Percentiles rank a stretch among this genome's conserved stretches.
Conservation (phyloP, 2,888 invertebrate species). For the Lepidochrysops patricia region DNA sequence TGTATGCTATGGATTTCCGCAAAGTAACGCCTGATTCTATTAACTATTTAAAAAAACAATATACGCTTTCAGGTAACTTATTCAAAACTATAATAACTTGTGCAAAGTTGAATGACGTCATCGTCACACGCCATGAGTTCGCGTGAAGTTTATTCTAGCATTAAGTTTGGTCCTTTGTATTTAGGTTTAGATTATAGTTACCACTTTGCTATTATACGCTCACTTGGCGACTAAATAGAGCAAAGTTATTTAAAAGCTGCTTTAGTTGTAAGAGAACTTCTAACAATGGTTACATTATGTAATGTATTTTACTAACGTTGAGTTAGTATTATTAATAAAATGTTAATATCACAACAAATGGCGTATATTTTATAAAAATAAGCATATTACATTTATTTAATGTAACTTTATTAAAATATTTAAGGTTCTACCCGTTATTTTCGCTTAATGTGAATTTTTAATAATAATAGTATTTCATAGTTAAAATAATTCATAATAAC, state of each 20-base stretch:
- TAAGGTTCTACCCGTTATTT: too few species aligned
- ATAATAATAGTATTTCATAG: background rate
- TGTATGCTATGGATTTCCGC: too few species aligned
- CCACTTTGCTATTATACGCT: background rate
- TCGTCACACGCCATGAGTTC: background rate
- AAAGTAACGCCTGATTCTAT: too few species aligned
- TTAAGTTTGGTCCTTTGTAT: background rate
- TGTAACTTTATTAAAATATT: too few species aligned
- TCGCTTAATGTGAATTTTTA: background rate
- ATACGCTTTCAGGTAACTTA: background rate
- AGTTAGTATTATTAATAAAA: background rate
- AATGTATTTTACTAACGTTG: background rate
- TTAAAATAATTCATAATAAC: too few species aligned
- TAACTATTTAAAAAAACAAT: too few species aligned
- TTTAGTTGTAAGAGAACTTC: background rate
- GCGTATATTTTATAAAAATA: background rate
- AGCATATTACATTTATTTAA: background rate
- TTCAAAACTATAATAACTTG: background rate
- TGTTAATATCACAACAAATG: background rate
- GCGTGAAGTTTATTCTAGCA: background rate
- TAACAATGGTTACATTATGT: constrained; percentile 4
- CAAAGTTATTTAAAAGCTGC: constrained; percentile 4
- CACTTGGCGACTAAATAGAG: background rate
- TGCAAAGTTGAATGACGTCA: background rate
- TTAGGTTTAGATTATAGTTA: background rate